Evolutionary conservation across 2,888 invertebrate species (phyloP), one percentile per base, ranked within the genome.

Genomic region (Cyclophora albipunctata): DNA sequence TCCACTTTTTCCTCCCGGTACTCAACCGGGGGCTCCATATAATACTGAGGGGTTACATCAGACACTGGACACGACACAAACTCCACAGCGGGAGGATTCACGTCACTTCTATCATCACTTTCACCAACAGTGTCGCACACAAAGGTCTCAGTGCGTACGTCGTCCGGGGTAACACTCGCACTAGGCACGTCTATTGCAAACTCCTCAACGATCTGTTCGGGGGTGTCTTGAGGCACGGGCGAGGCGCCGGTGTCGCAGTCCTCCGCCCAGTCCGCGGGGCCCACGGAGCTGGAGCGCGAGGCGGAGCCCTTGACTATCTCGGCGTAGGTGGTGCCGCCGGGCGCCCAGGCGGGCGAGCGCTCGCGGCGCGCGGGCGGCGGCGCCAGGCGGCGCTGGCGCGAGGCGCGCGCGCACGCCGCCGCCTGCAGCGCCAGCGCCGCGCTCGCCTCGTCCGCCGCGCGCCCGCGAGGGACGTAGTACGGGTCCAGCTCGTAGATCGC

Each of bases 401-500:
- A 86, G 81, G 54, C 90, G 84, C 55, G 78, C 69, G 51, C 75
- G 62, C 63, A 83, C 93, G 64, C 54, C 50, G 67, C 65, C 62
- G 93, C 93, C 76, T 75, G 67, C 71, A 66, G 66, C 84, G 78
- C 62, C 81, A 81, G 85, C 69, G 86, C 70, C 93, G 92, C 69
- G 93, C 90, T 75, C 75, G 72, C 94, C 93, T 92, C 93, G 63
- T 49, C 53, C 60, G 56, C 60, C 60, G 93, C 93, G 83, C 93
- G 77, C 72, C 84, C 88, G 83, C 71, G 52, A 53, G 84, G 84
- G 78, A 89, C 86, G 87, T 85, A 90, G 90, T 93, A 91, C 71
- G 95, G 94, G 90, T 95, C 95, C 91, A 93, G 85, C 80, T 90
- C 91, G 89, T 91, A 92, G 85, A 94, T 92, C 81, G 91, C 89